Percentiles rank a stretch among this genome's conserved stretches.
Evolutionary conservation across 2,797 vertebrate genomes (phyloP).

Genomic region (Platalea minor): DNA sequence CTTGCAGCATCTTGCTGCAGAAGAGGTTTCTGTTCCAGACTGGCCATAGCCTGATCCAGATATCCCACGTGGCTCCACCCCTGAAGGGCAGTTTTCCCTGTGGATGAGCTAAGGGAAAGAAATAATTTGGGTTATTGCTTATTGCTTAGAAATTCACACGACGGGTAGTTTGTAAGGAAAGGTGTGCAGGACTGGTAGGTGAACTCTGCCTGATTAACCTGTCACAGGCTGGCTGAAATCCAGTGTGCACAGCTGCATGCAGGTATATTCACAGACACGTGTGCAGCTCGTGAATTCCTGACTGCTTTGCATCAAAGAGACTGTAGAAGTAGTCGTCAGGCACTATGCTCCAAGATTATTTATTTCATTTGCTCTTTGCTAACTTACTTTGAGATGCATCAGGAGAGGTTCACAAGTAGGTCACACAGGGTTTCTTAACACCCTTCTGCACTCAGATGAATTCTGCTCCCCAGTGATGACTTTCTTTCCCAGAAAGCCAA

Average conservation of each 20-base stretch:
- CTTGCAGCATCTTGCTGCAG: slow-evolving; percentile 31
- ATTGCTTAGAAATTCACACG: background rate
- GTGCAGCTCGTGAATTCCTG: background rate
- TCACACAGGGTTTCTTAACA: background rate
- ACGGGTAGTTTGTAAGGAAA: background rate
- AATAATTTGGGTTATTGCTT: background rate
- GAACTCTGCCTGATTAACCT: background rate
- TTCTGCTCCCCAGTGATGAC: background rate
- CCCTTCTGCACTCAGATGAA: background rate
- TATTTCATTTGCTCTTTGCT: background rate
- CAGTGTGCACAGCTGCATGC: background rate
- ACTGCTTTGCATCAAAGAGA: background rate
- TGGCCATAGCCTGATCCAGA: background rate
- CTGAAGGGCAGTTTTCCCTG: background rate
- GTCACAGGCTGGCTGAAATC: background rate
- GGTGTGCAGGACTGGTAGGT: background rate
- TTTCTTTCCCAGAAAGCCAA: background rate
- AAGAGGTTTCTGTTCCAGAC: background rate
- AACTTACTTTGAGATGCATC: background rate
- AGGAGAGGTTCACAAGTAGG: background rate
- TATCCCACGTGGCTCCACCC: background rate
- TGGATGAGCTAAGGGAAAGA: background rate
- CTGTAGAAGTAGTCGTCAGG: background rate
- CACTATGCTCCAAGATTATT: background rate
- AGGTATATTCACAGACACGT: background rate